A percentile compares a stretch with the other conserved stretches of the same genome.
These are phyloP conservation scores for Panorpa germanica DNA, from an alignment of 2,888 invertebrate genomes.

Conservation along the genomic window DNA sequence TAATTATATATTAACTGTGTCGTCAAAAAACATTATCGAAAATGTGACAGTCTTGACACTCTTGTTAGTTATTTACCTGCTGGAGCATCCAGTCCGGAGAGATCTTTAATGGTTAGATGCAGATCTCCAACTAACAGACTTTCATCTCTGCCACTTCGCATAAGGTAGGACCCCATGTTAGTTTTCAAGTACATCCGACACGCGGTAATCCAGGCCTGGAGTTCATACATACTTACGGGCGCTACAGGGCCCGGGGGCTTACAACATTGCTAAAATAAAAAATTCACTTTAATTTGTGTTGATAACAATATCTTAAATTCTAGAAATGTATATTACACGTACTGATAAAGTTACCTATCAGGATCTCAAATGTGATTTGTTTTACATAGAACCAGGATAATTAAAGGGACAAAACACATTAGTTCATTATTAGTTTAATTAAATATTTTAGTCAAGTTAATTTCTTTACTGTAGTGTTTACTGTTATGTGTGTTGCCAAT, in stretches of 20 bases:
- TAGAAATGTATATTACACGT: too few species aligned
- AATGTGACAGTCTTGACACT: background rate
- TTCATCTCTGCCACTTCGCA: conserved; percentile 70
- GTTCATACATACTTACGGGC: conserved; percentile 57
- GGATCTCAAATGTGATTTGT: too few species aligned
- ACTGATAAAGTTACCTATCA: too few species aligned
- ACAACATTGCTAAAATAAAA: conserved; percentile 27
- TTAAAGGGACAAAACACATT: too few species aligned
- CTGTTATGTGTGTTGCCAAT: too few species aligned
- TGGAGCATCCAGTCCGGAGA: conserved; percentile 57
- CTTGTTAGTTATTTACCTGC: conserved; percentile 25
- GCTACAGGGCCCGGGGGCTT: conserved; percentile 34
- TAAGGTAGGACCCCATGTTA: conserved; percentile 79
- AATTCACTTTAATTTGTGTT: conserved; percentile 5
- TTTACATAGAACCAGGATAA: background rate
- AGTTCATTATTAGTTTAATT: conserved; percentile 4
- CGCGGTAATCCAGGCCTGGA: conserved; percentile 77
- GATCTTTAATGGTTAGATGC: conserved; percentile 60
- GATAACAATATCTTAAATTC: too few species aligned
- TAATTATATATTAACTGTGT: too few species aligned
- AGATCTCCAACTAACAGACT: conserved; percentile 70
- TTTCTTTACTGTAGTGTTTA: too few species aligned
- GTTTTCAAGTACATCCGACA: conserved; percentile 74
- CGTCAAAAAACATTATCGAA: too few species aligned
- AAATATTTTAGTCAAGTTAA: too few species aligned